Evolutionary conservation across 1,140 invertebrate species (phyloP), one percentile per base, ranked within the genome.

Genomic region (Cydia pomonella): DNA sequence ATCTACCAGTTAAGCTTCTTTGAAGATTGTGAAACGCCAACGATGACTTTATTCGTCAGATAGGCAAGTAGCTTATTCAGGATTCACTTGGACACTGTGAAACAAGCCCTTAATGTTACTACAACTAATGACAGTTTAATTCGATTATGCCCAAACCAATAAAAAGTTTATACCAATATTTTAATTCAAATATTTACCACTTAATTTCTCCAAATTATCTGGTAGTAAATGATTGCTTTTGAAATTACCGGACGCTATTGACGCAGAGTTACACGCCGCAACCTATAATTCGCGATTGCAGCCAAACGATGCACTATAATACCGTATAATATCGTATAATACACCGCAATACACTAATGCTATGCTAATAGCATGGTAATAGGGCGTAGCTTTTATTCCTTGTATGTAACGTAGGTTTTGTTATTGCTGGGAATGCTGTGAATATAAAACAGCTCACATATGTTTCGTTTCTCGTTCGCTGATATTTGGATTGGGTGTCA

Each of bases 211-310:
- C 2, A 50, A 50, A 50, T 50, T 4, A 50, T 18, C 3, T 7
- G 50, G 16, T 18, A 6, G 10, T n/a, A 0, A n/a, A 18, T 50
- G 1, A 53, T 18, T 44, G n/a, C n/a, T 53, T 53, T 53, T 53
- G 16, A 9, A 53, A 53, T 7, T 53, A 53, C 50, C 50, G 16
- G 7, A 53, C 3, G 6, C 0, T 53, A 53, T 53, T 18, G 50
- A 53, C 50, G n/a, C 5, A 16, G n/a, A 18, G 50, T 18, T 18
- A 53, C 50, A 53, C 18, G 12, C 50, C n/a, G 50, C 50, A 53
- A 53, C 50, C 50, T 53, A 53, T 53, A 53, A 53, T 53, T 53
- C n/a, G 50, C 50, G 50, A 53, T 44, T 44, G 41, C 50, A 53
- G 50, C 50, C 50, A n/a, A 53, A 53, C 50, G 50, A 53, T 53